Evolutionary conservation across 2,113 vertebrate species (phyloP), one percentile per base, ranked within the genome.

Genomic region (Phrynosoma platyrhinos): DNA sequence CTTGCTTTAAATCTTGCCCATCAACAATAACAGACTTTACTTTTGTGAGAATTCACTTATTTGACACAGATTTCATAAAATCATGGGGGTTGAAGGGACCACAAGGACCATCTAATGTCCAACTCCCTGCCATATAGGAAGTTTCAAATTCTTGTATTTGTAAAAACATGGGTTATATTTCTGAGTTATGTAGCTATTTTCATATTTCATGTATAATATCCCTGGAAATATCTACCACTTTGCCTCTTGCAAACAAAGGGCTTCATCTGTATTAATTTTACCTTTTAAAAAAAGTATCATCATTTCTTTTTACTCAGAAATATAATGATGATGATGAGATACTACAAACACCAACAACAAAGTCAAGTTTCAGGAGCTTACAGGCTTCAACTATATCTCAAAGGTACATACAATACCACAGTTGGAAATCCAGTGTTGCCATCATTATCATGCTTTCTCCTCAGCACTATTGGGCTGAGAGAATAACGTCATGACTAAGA

Each of bases 111-210:
- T 58, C 12, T 58, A 58, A 36, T 36, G 55, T 58, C 53, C 55
- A 58, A 58, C 55, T 58, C 55, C 9, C 55, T 58, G 55, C 55
- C 55, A 58, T 2, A 14, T 14, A 58, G 55, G 10, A 58, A 58
- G 14, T 58, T 58, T 47, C 53, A 76, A 86, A 92, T 71, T 10
- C 86, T 30, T 12, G 9, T 76, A 85, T 47, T 77, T 86, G 8
- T 90, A 90, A 90, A 55, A 87, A 78, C 13, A 62, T 77, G 20
- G 36, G 21, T 21, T 79, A 68, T 25, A 78, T 14, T 27, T 8
- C 27, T n/a, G 13, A 79, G 18, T 47, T 25, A 9, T 69, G 68
- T 8, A 69, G 25, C 23, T 27, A 27, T 9, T 8, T 55, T 55
- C 14, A 52, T 27, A n/a, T 79, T 53, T 79, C 4, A 79, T 47